A percentile compares a stretch with the other conserved stretches of the same genome.
phyloP scores from a whole-genome alignment of 2,888 invertebrate genomes.

The Andrena bucephala region DNA sequence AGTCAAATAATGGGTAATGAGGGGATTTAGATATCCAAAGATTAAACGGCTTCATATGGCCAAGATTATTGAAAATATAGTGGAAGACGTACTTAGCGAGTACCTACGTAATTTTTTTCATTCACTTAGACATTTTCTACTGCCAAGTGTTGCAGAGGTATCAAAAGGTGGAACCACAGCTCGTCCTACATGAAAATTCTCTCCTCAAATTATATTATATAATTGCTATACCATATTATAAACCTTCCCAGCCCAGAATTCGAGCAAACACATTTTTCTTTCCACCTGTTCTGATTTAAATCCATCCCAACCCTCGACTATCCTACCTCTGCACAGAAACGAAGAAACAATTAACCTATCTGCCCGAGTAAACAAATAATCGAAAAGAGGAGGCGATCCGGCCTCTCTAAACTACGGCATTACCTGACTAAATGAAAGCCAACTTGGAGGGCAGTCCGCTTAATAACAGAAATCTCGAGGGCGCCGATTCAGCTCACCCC shows the following conservation, averaged over 20 bases:
- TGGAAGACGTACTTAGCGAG: too few relatives aligned
- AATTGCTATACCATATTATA: background rate
- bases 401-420: slow-evolving; percentile 22
- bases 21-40: too few relatives aligned
- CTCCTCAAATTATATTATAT: background rate
- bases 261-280: background rate
- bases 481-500: slow-evolving; percentile 64
- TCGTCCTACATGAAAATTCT: too few relatives aligned
- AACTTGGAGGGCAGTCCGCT: slow-evolving; percentile 58
- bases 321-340: background rate
- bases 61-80: too few relatives aligned
- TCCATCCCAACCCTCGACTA: background rate
- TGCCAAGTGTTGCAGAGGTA: too few relatives aligned
- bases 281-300: background rate
- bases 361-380: slow-evolving; percentile 49
- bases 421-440: slow-evolving; percentile 64
- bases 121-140: too few relatives aligned
- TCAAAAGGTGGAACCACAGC: too few relatives aligned
- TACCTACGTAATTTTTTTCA: too few relatives aligned
- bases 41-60: too few relatives aligned
- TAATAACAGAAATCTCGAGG: slow-evolving; percentile 64
- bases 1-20: too few relatives aligned
- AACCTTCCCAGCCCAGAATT: background rate
- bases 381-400: background rate
- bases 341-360: slow-evolving; percentile 46